Conservation (phyloP, 2,888 invertebrate species). For the Prosopocoilus inquinatus region DNA sequence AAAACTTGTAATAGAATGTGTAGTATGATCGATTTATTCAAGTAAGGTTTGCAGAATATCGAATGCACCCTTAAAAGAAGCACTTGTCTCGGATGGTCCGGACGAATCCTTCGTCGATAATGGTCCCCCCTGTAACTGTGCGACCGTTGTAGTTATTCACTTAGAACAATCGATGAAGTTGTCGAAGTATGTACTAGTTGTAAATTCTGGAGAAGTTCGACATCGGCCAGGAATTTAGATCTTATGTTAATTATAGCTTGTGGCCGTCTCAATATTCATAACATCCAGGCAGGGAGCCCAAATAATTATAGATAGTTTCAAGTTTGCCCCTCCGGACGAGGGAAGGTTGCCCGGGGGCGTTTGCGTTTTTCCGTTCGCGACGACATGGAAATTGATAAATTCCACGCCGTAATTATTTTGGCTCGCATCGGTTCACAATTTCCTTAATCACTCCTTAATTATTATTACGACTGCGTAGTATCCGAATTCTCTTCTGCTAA, state of each 20-base stretch:
- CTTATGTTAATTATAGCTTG: conserved; percentile 49
- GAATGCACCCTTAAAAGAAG: too few relatives aligned
- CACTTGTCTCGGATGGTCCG: too few relatives aligned
- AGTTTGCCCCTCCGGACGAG: conserved; percentile 33
- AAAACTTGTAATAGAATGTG: too few relatives aligned
- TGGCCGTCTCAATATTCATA: conserved; percentile 48
- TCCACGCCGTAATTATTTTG: neutral
- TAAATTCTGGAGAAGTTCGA: conserved; percentile 33
- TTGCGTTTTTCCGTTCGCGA: conserved; percentile 14
- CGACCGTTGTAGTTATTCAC: conserved; percentile 4
- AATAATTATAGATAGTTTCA: conserved; percentile 44
- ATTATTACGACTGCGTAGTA: too few relatives aligned
- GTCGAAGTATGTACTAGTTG: conserved; percentile 32
- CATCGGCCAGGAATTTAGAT: conserved; percentile 37
- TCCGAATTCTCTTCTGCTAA: too few relatives aligned
- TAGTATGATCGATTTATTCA: too few relatives aligned
- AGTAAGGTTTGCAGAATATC: too few relatives aligned
- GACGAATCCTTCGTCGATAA: neutral
- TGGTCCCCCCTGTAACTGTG: neutral
- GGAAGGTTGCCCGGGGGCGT: conserved; percentile 20
- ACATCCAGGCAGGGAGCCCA: conserved; percentile 39
- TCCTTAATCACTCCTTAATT: too few relatives aligned
- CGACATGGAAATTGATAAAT: conserved; percentile 16
- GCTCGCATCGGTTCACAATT: too few relatives aligned
- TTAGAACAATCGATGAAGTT: conserved; percentile 13